Conservation (phyloP, 2,797 vertebrate species). For the Oceanodroma leucorhoa region DNA sequence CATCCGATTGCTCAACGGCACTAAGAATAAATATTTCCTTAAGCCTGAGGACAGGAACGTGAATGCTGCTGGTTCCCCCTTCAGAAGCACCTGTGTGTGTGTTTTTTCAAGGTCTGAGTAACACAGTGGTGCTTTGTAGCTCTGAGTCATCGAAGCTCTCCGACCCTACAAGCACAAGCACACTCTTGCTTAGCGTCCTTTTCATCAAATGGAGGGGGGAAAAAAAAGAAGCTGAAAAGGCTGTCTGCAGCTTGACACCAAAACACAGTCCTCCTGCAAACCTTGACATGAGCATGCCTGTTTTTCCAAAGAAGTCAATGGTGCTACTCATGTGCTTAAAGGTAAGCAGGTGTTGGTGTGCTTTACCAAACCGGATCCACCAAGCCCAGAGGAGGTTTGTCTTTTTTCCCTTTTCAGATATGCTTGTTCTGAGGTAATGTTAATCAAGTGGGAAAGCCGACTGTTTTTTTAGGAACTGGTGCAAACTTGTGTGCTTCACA, state of each 20-base stretch:
- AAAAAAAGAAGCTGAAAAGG: neutral
- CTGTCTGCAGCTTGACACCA: neutral
- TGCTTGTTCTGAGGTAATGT: neutral
- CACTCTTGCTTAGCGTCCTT: neutral
- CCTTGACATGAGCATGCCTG: neutral
- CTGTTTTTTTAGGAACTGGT: neutral
- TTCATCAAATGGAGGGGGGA: neutral
- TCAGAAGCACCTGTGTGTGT: conserved; percentile 25
- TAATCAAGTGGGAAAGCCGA: neutral
- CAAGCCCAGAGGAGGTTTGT: neutral
- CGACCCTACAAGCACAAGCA: neutral
- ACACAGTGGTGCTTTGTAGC: neutral
- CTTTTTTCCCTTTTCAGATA: neutral
- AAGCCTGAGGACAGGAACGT: conserved; percentile 13
- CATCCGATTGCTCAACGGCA: conserved; percentile 14
- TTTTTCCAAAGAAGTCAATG: neutral
- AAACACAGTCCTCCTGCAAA: neutral
- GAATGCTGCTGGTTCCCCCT: conserved; percentile 14
- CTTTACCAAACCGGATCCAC: neutral
- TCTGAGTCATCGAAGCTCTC: neutral
- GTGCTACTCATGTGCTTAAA: neutral
- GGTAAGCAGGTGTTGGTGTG: neutral
- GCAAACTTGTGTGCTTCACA: neutral
- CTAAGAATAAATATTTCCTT: conserved; percentile 51
- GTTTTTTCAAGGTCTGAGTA: neutral